phyloP scores from a whole-genome alignment of 2,113 vertebrate genomes.

The Cricetomys ansorgei region DNA sequence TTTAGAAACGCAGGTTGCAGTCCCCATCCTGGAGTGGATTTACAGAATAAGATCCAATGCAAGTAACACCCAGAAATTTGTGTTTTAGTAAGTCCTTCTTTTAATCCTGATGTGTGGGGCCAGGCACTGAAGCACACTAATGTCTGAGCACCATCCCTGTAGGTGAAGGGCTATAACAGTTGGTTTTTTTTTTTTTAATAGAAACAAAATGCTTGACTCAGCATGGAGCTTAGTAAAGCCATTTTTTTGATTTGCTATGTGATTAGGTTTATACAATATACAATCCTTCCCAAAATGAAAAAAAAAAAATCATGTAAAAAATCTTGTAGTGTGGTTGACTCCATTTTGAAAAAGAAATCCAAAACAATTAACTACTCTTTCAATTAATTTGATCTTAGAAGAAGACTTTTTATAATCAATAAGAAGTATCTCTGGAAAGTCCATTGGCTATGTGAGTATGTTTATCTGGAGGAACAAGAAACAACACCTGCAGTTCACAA shows the following conservation, averaged over 20 bases:
- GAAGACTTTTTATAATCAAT: conserved; percentile 49
- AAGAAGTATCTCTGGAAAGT: conserved; percentile 20
- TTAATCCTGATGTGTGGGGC: background rate
- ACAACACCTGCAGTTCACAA: background rate
- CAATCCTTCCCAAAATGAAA: conserved; percentile 60
- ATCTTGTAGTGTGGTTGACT: conserved; percentile 39
- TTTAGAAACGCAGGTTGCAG: conserved; percentile 8
- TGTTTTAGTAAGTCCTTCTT: conserved; percentile 50
- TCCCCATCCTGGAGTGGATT: background rate
- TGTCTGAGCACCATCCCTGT: conserved; percentile 42
- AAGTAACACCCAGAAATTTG: conserved; percentile 3
- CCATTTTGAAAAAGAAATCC: background rate
- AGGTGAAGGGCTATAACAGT: conserved; percentile 33
- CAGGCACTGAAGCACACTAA: too few species aligned
- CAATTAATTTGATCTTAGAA: background rate
- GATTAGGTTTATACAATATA: conserved; percentile 55
- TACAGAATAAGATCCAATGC: background rate
- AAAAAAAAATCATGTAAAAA: conserved; percentile 66
- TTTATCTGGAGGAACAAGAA: background rate
- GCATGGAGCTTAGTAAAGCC: conserved; percentile 58
- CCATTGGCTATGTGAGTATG: background rate
- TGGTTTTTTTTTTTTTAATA: conserved; percentile 51
- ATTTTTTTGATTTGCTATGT: conserved; percentile 59
- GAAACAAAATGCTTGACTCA: conserved; percentile 55
- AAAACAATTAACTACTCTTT: conserved; percentile 36